These are phyloP conservation scores for Struthio camelus DNA, from an alignment of 2,113 vertebrate species.

Conservation along the genomic window DNA sequence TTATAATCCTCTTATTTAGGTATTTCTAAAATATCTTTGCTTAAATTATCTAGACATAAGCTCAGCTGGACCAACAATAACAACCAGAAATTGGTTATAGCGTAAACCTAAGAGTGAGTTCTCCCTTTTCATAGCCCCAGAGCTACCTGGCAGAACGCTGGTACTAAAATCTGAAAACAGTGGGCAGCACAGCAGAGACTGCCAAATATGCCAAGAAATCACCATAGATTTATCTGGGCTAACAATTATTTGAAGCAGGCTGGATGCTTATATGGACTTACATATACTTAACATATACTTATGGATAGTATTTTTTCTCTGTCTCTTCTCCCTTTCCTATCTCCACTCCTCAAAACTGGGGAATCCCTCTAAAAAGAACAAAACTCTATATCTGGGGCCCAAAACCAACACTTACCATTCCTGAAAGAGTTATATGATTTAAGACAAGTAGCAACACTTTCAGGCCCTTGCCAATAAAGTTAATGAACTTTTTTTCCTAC, in stretches of 20 bases:
- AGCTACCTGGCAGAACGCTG: neutral
- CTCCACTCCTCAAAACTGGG: neutral
- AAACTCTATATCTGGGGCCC: neutral
- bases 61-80: neutral
- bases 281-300: fast-evolving
- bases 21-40: neutral
- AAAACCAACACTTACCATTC: neutral
- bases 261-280: neutral
- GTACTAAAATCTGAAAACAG: neutral
- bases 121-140: neutral
- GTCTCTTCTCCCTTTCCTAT: neutral
- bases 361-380: neutral
- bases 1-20: neutral
- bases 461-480: neutral
- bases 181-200: neutral
- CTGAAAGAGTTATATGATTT: neutral
- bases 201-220: neutral
- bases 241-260: neutral
- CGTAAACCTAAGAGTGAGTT: neutral
- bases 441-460: neutral
- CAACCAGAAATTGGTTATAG: neutral
- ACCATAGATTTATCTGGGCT: neutral
- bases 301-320: neutral
- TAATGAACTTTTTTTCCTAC: neutral
- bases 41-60: neutral